Conservation (phyloP, 1,140 invertebrate species). For the Drosophila mojavensis region DNA sequence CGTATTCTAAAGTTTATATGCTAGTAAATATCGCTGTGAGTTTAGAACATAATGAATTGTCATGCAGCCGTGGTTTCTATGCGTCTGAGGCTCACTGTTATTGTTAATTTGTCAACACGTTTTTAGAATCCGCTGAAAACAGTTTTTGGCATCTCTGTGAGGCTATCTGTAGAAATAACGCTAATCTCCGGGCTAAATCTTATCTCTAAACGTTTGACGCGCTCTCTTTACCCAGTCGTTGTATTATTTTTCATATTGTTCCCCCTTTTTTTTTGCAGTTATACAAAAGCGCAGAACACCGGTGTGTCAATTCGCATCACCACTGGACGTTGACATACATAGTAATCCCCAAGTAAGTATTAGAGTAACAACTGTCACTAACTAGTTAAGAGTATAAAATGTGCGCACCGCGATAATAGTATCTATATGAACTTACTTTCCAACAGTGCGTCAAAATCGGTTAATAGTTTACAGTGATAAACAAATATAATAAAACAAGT, state of each 20-base stretch:
- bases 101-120: constrained; percentile 27
- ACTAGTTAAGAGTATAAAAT: constrained; percentile 13
- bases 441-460: not conserved
- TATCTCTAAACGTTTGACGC: constrained; percentile 50
- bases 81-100: constrained; percentile 24
- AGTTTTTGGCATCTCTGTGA: constrained; percentile 44
- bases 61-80: constrained; percentile 11
- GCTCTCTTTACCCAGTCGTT: constrained; percentile 28
- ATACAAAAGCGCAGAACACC: constrained; percentile 94
- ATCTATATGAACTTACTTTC: not conserved
- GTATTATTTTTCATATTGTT: constrained; percentile 37
- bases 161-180: constrained; percentile 26
- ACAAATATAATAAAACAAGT: not conserved
- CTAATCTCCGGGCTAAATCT: constrained; percentile 57
- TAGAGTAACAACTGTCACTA: constrained; percentile 7
- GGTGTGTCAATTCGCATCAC: constrained; percentile 98
- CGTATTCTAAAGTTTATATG: constrained; percentile 12
- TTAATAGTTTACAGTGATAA: not conserved
- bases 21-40: constrained; percentile 19
- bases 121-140: not conserved
- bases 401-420: constrained; percentile 15
- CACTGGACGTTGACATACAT: constrained; percentile 96
- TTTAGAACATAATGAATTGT: constrained; percentile 28
- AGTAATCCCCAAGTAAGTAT: constrained; percentile 96
- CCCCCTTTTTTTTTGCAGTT: constrained; percentile 87